Percentiles rank a stretch among this genome's conserved stretches.
Conservation (phyloP, 2,113 vertebrate species). For the Carassius carassius region DNA sequence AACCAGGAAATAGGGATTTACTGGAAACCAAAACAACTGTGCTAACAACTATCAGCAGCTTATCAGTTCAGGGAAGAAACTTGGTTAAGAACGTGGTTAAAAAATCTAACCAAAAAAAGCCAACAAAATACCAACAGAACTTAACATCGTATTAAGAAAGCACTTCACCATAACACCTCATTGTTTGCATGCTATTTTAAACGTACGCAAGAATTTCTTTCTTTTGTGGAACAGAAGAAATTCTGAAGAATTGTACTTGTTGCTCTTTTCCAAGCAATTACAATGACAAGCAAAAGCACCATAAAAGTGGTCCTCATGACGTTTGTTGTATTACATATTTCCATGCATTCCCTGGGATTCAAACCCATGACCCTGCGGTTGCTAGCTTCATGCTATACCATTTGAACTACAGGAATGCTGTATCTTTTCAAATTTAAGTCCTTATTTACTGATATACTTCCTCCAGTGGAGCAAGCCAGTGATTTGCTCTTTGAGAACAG, state of each 20-base stretch:
- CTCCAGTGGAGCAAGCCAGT: neutral
- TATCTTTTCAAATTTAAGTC: neutral
- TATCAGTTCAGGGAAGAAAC: neutral
- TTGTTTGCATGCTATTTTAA: slow-evolving; percentile 11
- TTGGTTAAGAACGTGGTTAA: slow-evolving; percentile 6
- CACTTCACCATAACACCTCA: neutral
- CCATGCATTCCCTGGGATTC: neutral
- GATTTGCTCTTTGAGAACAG: neutral
- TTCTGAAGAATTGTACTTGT: neutral
- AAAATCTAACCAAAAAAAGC: slow-evolving; percentile 1
- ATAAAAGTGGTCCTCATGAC: neutral
- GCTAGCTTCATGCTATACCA: neutral
- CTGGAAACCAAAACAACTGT: slow-evolving; percentile 39
- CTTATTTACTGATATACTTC: neutral
- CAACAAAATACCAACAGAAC: slow-evolving; percentile 8
- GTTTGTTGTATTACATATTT: neutral
- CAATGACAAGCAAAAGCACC: neutral
- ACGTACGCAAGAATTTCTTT: neutral
- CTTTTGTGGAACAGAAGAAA: neutral
- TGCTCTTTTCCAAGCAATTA: neutral
- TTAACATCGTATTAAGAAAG: neutral
- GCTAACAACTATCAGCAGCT: slow-evolving; percentile 20
- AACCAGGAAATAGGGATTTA: slow-evolving; percentile 48
- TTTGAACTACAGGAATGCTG: neutral
- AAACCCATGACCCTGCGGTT: neutral